A percentile compares a stretch with the other conserved stretches of the same genome.
Evolutionary conservation across 2,888 invertebrate species (phyloP).

Genomic region (Mycogona germanica): DNA sequence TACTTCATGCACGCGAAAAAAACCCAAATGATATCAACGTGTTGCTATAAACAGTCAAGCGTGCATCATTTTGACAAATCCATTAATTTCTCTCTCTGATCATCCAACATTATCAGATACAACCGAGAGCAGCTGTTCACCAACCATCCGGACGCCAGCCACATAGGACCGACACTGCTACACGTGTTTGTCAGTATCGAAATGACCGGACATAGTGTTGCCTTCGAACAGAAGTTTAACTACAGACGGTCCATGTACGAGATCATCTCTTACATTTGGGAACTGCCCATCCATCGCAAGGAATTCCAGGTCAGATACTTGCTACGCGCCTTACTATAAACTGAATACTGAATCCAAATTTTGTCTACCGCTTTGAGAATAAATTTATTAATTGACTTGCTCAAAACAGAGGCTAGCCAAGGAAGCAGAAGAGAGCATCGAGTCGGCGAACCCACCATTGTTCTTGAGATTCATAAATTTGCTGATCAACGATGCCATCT

Average conservation of each 20-base stretch:
- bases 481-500: slow-evolving; percentile 94
- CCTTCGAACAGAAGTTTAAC: slow-evolving; percentile 94
- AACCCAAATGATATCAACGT: no score
- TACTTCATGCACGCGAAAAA: no score
- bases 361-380: no score
- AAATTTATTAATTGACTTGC: slow-evolving; percentile 1
- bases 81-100: slow-evolving; percentile 1
- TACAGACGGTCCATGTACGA: slow-evolving; percentile 91
- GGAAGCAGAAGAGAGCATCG: slow-evolving; percentile 76
- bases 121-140: slow-evolving; percentile 51
- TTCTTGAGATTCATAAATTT: slow-evolving; percentile 93
- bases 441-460: slow-evolving; percentile 76
- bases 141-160: slow-evolving; percentile 51
- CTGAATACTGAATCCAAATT: no score
- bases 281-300: slow-evolving; percentile 58
- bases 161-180: slow-evolving; percentile 67
- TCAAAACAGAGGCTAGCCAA: slow-evolving; percentile 51
- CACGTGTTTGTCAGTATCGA: slow-evolving; percentile 95
- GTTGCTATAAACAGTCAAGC: no score
- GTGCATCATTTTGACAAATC: no score
- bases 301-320: slow-evolving; percentile 50
- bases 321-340: slow-evolving; percentile 3
- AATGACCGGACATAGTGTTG: slow-evolving; percentile 91
- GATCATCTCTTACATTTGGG: slow-evolving; percentile 85
- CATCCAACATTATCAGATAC: slow-evolving; percentile 24